phyloP scores from a whole-genome alignment of 2,113 vertebrate genomes.

The Speoplatyrhinus poulsoni region DNA sequence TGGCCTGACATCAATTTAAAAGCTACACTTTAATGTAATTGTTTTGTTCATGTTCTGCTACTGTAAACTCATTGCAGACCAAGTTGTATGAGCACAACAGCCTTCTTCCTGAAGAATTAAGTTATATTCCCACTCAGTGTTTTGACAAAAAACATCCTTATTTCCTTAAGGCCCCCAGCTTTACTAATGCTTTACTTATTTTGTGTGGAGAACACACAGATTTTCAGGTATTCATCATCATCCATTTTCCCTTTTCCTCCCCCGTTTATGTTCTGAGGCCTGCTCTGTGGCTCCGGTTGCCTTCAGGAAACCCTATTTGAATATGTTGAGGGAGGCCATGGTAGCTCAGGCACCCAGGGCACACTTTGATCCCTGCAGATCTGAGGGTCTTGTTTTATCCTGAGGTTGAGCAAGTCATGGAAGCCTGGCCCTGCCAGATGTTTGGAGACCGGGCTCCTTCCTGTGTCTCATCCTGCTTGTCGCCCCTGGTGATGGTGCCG shows the following conservation, averaged over 20 bases:
- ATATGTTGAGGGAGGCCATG: slow-evolving; percentile 70
- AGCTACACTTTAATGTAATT: no score
- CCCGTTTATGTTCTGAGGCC: slow-evolving; percentile 51
- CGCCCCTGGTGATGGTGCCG: slow-evolving; percentile 63
- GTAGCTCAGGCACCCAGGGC: slow-evolving; percentile 71
- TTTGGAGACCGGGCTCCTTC: slow-evolving; percentile 75
- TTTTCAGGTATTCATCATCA: slow-evolving; percentile 55
- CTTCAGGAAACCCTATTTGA: slow-evolving; percentile 74
- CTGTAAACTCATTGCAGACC: slow-evolving; percentile 1
- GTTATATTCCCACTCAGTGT: slow-evolving; percentile 31
- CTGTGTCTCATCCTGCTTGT: slow-evolving; percentile 74
- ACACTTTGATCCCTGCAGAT: slow-evolving; percentile 75
- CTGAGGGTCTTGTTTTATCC: slow-evolving; percentile 62
- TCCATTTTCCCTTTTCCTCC: slow-evolving; percentile 24
- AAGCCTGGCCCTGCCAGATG: slow-evolving; percentile 75
- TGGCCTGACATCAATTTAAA: no score
- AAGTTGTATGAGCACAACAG: not conserved
- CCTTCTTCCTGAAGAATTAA: not conserved
- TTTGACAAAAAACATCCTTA: slow-evolving; percentile 21
- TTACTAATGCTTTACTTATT: slow-evolving; percentile 17
- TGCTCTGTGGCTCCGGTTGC: slow-evolving; percentile 56
- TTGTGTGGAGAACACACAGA: slow-evolving; percentile 34
- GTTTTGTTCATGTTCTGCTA: no score
- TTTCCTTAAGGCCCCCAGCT: slow-evolving; percentile 15
- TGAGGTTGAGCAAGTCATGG: slow-evolving; percentile 61